phyloP scores from a whole-genome alignment of 2,113 vertebrate genomes.

The Corapipo altera region DNA sequence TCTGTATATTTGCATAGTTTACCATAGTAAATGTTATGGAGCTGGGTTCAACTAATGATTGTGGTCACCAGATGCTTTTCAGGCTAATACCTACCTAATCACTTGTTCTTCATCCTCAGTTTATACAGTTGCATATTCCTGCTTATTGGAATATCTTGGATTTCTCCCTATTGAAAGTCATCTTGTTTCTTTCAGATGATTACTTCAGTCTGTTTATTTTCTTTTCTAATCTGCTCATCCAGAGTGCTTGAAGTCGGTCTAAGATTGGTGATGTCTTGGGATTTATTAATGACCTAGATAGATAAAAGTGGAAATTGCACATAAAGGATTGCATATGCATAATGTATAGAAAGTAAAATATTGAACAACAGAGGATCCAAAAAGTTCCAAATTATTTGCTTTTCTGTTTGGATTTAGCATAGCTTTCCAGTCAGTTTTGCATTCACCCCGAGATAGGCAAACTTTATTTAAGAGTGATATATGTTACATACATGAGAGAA shows the following conservation, averaged over 20 bases:
- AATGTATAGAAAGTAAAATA: background rate
- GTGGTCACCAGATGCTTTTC: background rate
- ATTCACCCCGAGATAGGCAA: background rate
- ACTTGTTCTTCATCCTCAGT: background rate
- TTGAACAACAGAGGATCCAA: background rate
- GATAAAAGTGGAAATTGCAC: background rate
- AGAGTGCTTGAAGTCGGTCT: background rate
- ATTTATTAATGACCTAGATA: slow-evolving; percentile 13
- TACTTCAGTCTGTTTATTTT: slow-evolving; percentile 5
- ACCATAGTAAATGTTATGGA: background rate
- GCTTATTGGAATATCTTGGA: background rate
- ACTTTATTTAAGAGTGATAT: background rate
- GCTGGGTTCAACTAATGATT: background rate
- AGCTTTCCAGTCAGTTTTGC: background rate
- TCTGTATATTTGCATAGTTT: background rate
- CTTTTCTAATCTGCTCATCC: background rate
- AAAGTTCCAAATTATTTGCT: background rate
- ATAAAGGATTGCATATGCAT: background rate
- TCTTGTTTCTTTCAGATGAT: background rate
- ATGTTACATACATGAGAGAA: background rate
- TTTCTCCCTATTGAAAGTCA: background rate
- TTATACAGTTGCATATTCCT: background rate
- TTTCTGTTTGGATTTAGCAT: background rate
- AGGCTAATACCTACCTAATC: background rate
- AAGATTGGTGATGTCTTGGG: background rate